Evolutionary conservation across 2,888 invertebrate species (phyloP), one percentile per base, ranked within the genome.

Genomic region (Pseudococcus longispinus): DNA sequence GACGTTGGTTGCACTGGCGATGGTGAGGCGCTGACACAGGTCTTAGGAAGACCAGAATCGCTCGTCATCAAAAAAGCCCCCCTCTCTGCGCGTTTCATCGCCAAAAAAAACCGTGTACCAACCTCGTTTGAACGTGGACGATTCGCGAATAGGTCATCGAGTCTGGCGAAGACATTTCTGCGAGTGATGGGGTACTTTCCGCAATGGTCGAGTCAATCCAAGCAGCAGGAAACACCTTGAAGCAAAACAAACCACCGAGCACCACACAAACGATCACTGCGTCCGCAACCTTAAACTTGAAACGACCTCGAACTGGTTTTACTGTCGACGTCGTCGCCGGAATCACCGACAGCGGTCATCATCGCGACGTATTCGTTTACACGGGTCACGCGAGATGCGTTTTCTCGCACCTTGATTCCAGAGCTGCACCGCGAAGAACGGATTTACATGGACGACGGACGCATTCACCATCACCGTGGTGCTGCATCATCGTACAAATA

Each of bases 221-320:
- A n/a, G n/a, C 46, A n/a, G 51, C 44, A 13, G n/a, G n/a, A n/a
- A 51, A 51, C 51, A 51, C 13, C 46, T 2, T 13, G 37, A 51
- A 51, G n/a, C n/a, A 60, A 60, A 60, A 23, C 23, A 60, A 60
- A 60, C 20, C 60, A 60, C 55, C 55, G 15, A 20, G 1, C n/a
- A 55, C 4, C 15, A 51, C 55, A 37, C 44, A 46, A 18, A 51
- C 60, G 23, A 60, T 60, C 60, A 60, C 9, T 13, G 20, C 60
- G 60, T 60, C 18, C 15, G 11, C 18, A 29, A 70, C 70, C 70
- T 70, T 70, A 70, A 70, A 70, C 70, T 70, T 70, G 70, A 29
- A 70, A 70, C 70, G 70, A 29, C 70, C 70, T 70, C 70, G 70
- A 70, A 70, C 70, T 70, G 70, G 70, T 70, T 70, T 29, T 3